Evolutionary conservation across 1,140 invertebrate genomes (phyloP).

Genomic region (Lepidotrigona ventralis): DNA sequence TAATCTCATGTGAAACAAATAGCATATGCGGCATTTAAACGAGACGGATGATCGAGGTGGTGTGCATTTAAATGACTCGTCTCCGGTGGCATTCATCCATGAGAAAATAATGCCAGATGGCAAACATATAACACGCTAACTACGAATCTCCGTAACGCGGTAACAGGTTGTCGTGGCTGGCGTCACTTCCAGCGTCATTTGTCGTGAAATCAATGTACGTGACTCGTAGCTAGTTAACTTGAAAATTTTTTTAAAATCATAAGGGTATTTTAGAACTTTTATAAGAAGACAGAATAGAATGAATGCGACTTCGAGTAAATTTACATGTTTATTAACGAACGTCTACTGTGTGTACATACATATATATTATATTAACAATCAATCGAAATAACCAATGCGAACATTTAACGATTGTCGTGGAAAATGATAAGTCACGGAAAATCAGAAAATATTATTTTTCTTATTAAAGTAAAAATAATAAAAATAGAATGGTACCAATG

Average conservation of each 20-base stretch:
- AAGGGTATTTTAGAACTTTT: neutral
- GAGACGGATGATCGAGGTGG: neutral
- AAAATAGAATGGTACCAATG: too few species aligned
- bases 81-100: constrained; percentile 67
- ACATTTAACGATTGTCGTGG: too few species aligned
- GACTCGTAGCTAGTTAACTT: neutral
- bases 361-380: too few species aligned
- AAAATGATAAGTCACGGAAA: too few species aligned
- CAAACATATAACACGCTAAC: constrained; percentile 53
- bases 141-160: constrained; percentile 68
- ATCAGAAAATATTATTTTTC: too few species aligned
- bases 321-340: too few species aligned
- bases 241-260: neutral
- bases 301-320: too few species aligned
- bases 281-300: too few species aligned
- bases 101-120: constrained; percentile 77
- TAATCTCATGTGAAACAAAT: constrained; percentile 75
- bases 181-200: constrained; percentile 58
- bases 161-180: constrained; percentile 73
- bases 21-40: constrained; percentile 76
- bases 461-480: too few species aligned
- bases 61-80: constrained; percentile 69
- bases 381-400: too few species aligned
- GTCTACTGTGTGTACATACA: too few species aligned
- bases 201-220: constrained; percentile 64